Percentiles rank a stretch among this genome's conserved stretches.
Conservation (phyloP, 64 coral and sea anemone genomes). For the Montipora sp. region DNA sequence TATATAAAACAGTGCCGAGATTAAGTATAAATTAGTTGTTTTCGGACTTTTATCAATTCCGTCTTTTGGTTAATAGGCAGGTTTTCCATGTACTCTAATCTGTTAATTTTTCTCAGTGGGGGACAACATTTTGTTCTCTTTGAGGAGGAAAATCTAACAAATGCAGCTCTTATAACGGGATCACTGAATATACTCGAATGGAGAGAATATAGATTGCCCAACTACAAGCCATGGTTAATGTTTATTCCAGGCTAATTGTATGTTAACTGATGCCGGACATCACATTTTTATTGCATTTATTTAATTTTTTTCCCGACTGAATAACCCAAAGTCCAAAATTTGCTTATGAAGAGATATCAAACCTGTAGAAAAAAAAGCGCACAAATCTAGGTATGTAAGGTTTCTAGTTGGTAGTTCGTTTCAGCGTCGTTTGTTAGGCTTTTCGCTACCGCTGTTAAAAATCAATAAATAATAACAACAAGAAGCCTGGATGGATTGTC, state of each 20-base stretch:
- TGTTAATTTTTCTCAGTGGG: constrained; percentile 1
- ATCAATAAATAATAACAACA: too few relatives aligned
- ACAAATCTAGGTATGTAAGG: too few relatives aligned
- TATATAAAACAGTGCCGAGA: constrained; percentile 17
- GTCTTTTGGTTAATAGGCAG: constrained; percentile 26
- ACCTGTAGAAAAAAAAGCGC: too few relatives aligned
- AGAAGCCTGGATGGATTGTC: too few relatives aligned
- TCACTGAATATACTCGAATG: neutral
- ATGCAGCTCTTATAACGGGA: constrained; percentile 11
- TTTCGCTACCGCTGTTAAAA: too few relatives aligned
- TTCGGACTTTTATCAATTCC: constrained; percentile 19
- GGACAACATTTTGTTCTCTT: neutral
- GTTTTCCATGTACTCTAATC: constrained; percentile 13
- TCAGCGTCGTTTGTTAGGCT: too few relatives aligned
- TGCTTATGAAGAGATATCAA: too few relatives aligned
- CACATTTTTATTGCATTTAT: neutral
- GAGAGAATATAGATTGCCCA: constrained; percentile 16
- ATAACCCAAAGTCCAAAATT: too few relatives aligned
- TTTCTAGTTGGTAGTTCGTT: too few relatives aligned
- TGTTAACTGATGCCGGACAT: neutral
- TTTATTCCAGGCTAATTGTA: neutral
- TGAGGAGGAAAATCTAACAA: constrained; percentile 10
- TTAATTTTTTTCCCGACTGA: too few relatives aligned
- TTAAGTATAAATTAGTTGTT: constrained; percentile 37
- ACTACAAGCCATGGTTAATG: neutral